A percentile compares a stretch with the other conserved stretches of the same genome.
Conservation (phyloP, 2,797 vertebrate species). For the Onychomys arenicola region DNA sequence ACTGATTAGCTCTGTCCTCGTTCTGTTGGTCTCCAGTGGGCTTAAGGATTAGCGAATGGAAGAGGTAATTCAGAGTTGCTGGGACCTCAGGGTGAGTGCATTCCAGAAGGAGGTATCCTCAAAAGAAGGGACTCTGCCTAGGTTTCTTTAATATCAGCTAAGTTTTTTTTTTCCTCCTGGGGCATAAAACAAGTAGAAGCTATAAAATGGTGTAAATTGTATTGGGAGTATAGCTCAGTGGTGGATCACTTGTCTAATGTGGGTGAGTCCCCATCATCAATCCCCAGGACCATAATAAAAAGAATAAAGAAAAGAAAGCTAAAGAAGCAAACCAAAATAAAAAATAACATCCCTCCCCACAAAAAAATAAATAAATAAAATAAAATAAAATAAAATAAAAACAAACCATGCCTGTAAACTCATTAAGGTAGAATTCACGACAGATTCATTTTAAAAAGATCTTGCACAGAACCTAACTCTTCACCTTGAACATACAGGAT, state of each 20-base stretch:
- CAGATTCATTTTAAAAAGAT: not conserved
- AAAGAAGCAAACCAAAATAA: not conserved
- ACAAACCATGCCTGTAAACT: not conserved
- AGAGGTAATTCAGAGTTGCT: not conserved
- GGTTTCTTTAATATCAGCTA: conserved; percentile 3
- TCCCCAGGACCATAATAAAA: not conserved
- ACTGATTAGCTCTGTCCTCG: not conserved
- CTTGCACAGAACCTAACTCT: not conserved
- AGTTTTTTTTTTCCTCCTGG: no score
- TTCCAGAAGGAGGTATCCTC: not conserved
- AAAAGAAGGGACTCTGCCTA: not conserved
- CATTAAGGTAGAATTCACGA: not conserved
- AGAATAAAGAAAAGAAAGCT: not conserved
- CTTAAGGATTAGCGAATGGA: not conserved
- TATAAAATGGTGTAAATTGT: not conserved
- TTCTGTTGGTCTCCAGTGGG: not conserved
- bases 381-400: not conserved
- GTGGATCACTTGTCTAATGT: not conserved
- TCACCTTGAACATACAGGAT: not conserved
- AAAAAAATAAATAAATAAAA: no score
- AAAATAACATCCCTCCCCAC: not conserved
- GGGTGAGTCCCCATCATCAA: not conserved
- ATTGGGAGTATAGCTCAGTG: not conserved
- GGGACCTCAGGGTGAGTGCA: not conserved
- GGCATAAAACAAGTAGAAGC: not conserved